Evolutionary conservation across 1,140 invertebrate genomes (phyloP), one percentile per base, ranked within the genome.

Genomic region (Nasonia vitripennis): DNA sequence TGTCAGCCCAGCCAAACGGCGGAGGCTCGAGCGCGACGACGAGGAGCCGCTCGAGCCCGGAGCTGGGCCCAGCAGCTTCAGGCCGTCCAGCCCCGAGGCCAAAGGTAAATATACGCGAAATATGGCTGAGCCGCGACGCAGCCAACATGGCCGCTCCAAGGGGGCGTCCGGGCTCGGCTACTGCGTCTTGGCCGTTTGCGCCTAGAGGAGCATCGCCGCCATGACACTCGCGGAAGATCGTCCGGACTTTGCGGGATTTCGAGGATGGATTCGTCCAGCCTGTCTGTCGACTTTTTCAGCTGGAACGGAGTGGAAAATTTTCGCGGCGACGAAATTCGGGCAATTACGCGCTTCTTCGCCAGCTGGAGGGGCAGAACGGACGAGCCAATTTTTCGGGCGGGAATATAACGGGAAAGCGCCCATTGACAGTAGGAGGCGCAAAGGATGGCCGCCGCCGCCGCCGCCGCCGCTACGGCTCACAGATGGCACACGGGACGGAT

Each of bases 401-500:
- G 87, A 88, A 90, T 84, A 86, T 84, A 86, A 84, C 83, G 83
- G 45, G 70, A 87, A 62, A 62, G 87, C 78, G 84, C 88, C 83
- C 83, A 89, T 83, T 89, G 87, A 89, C 87, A 86, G 9, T 27
- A 41, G 14, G 37, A 10, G 37, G n/a, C 41, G 37, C 41, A 62
- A 2, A 31, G 75, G 77, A 83, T 83, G 37, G 74, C 14, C 68
- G 62, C 86, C 68, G 62, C 86, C 27, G 27, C 27, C 27, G 27
- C 23, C 23, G 27, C 27, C 27, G 27, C 27, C 84, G 85, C 71
- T 85, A 10, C 79, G 78, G 86, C 87, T 90, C 90, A 90, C 88
- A 91, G 91, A 91, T 91, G 91, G 89, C 91, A 91, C 73, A 78
- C 83, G 87, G 45, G 11, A 84, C 17, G 31, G 55, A 45, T 45